Conservation (phyloP, 2,797 vertebrate genomes). For the Ceryle rudis region DNA sequence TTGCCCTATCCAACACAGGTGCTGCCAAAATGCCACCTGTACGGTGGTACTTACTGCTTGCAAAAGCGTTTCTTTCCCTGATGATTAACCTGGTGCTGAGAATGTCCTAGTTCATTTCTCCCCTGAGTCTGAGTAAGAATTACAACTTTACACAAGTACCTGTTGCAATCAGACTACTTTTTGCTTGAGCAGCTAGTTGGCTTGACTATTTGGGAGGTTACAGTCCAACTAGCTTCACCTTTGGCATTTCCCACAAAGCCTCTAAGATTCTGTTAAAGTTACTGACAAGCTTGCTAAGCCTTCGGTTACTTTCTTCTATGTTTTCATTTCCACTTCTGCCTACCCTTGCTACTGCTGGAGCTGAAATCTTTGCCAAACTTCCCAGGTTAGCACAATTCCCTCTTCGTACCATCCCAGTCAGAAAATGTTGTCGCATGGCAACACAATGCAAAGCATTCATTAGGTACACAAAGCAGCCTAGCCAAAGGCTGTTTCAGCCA, state of each 20-base stretch:
- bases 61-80: neutral
- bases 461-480: neutral
- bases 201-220: neutral
- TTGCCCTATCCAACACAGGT: neutral
- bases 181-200: neutral
- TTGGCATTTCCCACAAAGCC: neutral
- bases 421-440: neutral
- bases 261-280: neutral
- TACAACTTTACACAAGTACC: neutral
- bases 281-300: neutral
- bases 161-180: neutral
- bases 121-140: neutral
- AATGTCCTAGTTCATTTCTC: neutral
- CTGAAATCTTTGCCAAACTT: neutral
- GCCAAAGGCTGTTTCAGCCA: neutral
- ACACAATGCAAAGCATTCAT: neutral
- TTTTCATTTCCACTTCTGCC: neutral
- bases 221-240: neutral
- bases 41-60: fast-evolving
- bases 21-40: neutral
- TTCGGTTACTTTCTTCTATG: neutral
- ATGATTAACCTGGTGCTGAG: neutral
- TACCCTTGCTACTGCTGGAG: neutral
- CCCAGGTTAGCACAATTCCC: neutral
- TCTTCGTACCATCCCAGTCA: neutral